These are phyloP conservation scores for Equus quagga DNA, from an alignment of 2,113 vertebrate species.

Conservation along the genomic window DNA sequence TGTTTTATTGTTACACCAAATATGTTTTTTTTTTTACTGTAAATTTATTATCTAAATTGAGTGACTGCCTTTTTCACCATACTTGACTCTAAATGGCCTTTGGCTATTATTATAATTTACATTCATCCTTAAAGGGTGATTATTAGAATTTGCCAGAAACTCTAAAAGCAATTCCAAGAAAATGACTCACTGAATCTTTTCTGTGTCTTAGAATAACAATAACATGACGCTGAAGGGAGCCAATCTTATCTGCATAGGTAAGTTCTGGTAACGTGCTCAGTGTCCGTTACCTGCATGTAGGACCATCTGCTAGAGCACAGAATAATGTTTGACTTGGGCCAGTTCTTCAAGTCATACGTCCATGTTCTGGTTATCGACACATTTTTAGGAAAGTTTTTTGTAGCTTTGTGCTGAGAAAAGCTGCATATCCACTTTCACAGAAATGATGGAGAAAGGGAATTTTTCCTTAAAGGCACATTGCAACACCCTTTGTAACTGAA, in stretches of 20 bases:
- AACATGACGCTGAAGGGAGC: background rate
- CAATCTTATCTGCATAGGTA: background rate
- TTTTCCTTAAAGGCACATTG: conserved; percentile 15
- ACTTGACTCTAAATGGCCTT: background rate
- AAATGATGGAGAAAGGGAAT: background rate
- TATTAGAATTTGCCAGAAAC: background rate
- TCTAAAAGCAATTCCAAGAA: background rate
- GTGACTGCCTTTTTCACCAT: background rate
- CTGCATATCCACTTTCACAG: background rate
- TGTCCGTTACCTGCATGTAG: background rate
- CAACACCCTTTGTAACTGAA: background rate
- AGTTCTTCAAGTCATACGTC: background rate
- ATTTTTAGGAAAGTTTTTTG: conserved; percentile 27
- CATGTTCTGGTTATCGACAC: background rate
- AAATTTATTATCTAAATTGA: background rate
- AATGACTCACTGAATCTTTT: background rate
- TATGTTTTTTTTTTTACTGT: background rate
- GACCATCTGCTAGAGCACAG: background rate
- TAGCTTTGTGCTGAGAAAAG: background rate
- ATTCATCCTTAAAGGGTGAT: background rate
- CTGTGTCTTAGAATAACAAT: background rate
- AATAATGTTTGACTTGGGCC: background rate
- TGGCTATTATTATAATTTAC: background rate
- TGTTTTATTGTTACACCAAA: background rate
- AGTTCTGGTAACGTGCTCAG: background rate